These are phyloP conservation scores for Rhinella marina DNA, from an alignment of 2,797 vertebrate species.

Conservation along the genomic window DNA sequence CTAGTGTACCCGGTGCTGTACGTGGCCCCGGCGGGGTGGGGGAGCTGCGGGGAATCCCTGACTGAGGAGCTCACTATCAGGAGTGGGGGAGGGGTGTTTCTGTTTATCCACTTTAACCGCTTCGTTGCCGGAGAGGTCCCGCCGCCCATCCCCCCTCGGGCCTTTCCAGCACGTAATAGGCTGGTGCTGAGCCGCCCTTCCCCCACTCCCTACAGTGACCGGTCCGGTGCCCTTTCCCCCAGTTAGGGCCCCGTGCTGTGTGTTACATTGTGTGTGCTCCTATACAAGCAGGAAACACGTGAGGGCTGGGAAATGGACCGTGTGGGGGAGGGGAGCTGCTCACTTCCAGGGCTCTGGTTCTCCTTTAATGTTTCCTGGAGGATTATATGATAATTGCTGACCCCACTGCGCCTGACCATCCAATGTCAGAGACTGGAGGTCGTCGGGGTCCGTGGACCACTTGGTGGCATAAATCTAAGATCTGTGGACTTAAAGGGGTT, in stretches of 20 bases:
- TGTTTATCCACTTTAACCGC: slow-evolving; percentile 20
- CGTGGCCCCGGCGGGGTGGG: neutral
- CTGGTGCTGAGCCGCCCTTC: neutral
- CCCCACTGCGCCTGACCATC: too few relatives aligned
- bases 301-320: neutral
- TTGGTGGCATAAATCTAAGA: too few relatives aligned
- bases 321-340: neutral
- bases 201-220: neutral
- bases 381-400: too few relatives aligned
- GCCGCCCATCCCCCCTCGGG: slow-evolving; percentile 24
- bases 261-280: neutral
- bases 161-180: neutral
- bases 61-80: slow-evolving; percentile 48
- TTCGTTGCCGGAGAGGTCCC: neutral
- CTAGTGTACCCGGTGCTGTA: neutral
- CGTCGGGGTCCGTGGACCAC: too few relatives aligned
- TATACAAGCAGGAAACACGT: neutral
- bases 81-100: slow-evolving; percentile 35
- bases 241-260: neutral
- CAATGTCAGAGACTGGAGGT: too few relatives aligned
- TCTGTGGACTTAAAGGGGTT: too few relatives aligned
- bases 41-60: slow-evolving; percentile 57
- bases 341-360: too few relatives aligned
- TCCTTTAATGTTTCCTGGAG: too few relatives aligned
- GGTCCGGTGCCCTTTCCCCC: neutral